Evolutionary conservation across 2,797 vertebrate species (phyloP), one percentile per base, ranked within the genome.

Genomic region (Enteromius thamalakanensis): DNA sequence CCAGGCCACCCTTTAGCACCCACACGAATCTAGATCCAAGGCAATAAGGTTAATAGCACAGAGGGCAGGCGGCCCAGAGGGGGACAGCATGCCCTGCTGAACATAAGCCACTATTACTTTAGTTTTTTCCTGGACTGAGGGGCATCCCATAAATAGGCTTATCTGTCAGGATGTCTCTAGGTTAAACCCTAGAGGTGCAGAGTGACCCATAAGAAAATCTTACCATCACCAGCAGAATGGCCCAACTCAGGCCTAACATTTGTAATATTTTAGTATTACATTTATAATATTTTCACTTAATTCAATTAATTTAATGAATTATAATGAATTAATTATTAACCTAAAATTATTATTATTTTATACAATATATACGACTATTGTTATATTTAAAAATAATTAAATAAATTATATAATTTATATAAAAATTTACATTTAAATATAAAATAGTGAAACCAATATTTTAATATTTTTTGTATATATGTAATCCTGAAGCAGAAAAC

Each of bases 141-240:
- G 69, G 79, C 74, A 86, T 85, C 86, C 76, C 84, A 87, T 86
- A 76, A 76, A 89, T 87, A 76, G 62, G 84, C 89, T 90, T 89
- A 91, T 92, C 91, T 88, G 64, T 88, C 47, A 82, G 62, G 42
- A 72, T 11, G 55, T 85, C 69, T 77, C 60, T 53, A 47, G 77
- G 51, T 83, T 89, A 87, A 92, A 90, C 87, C 87, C 77, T 76
- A 76, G 89, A 88, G 90, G 86, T 82, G 10, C 87, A 92, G 91
- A 91, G 89, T 49, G 26, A 70, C 75, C 75, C 29, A 64, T 37
- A 21, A 78, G 76, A 17, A 47, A 65, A 51, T 23, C 42, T 21
- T 65, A 12, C 10, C 3, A 49, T 65, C 40, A 8, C 7, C 65
- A 58, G 6, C 53, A 76, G 34, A 26, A 76, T 42, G 11, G 19